Percentiles rank a stretch among this genome's conserved stretches.
Evolutionary conservation across 1,140 invertebrate genomes (phyloP).

Genomic region (Tyrophagus putrescentiae): DNA sequence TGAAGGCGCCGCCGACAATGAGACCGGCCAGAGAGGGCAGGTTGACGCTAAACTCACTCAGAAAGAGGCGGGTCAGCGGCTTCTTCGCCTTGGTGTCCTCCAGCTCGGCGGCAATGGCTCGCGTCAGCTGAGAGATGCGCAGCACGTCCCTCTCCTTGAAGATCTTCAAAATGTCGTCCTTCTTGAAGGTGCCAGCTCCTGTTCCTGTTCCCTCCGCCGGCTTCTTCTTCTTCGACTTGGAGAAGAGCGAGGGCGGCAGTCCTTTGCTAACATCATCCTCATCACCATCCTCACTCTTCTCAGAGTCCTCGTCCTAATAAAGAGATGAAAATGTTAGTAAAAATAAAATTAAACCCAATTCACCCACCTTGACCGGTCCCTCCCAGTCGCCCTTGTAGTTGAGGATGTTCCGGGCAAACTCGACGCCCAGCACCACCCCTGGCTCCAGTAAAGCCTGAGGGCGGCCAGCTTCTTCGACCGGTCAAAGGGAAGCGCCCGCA

Average conservation of each 20-base stretch:
- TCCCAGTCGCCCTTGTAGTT: conserved; percentile 21
- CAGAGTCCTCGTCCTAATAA: too few species aligned
- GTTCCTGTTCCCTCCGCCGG: too few species aligned
- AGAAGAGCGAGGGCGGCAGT: too few species aligned
- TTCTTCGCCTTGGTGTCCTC: neutral
- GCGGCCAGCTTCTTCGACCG: neutral
- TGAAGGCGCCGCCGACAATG: conserved; percentile 2
- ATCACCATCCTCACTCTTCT: too few species aligned
- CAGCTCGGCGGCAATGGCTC: neutral
- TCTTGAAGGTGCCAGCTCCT: neutral
- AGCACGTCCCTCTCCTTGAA: neutral
- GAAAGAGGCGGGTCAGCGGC: neutral
- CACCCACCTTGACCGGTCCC: too few species aligned
- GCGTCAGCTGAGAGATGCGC: neutral
- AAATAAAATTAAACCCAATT: too few species aligned
- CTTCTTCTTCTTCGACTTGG: too few species aligned
- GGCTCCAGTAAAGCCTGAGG: conserved; percentile 20
- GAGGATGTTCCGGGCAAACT: conserved; percentile 20
- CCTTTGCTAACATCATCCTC: too few species aligned
- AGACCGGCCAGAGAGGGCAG: neutral
- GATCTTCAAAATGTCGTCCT: neutral
- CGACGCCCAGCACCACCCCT: conserved; percentile 10
- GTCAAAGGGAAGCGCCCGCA: conserved; percentile 1
- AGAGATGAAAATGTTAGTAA: too few species aligned
- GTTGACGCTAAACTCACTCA: neutral